Percentiles rank a stretch among this genome's conserved stretches.
Evolutionary conservation across 2,113 vertebrate genomes (phyloP).

Genomic region (Salvelinus alpinus): DNA sequence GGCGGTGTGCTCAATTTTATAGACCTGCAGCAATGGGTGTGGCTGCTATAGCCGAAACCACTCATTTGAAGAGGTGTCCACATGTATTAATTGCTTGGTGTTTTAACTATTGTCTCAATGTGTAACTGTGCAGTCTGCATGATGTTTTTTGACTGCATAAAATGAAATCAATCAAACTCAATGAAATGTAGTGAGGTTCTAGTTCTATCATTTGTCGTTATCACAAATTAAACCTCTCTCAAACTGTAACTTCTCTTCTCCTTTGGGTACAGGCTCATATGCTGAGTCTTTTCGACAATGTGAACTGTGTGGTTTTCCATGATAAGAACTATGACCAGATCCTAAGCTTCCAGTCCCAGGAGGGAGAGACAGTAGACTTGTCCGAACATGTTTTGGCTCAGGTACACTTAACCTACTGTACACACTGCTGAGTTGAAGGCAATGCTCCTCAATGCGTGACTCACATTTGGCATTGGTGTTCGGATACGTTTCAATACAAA

Average conservation of each 20-base stretch:
- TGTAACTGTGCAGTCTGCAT: not conserved
- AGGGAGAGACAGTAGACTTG: constrained; percentile 83
- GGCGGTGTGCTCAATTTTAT: too few species aligned
- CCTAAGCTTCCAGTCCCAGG: constrained; percentile 83
- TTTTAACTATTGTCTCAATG: not conserved
- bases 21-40: too few species aligned
- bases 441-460: not conserved
- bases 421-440: not conserved
- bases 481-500: not conserved
- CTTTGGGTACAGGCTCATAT: constrained; percentile 76
- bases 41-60: too few species aligned
- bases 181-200: too few species aligned
- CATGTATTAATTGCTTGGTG: not conserved
- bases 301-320: constrained; percentile 84
- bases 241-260: not conserved
- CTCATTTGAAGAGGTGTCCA: too few species aligned
- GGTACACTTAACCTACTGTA: constrained; percentile 33
- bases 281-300: constrained; percentile 85
- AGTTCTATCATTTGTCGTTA: not conserved
- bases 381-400: constrained; percentile 53
- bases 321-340: constrained; percentile 85
- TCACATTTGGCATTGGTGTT: not conserved
- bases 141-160: not conserved
- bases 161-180: too few species aligned
- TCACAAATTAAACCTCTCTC: not conserved